Conservation (phyloP, 2,888 invertebrate species). For the Synergus itoensis region DNA sequence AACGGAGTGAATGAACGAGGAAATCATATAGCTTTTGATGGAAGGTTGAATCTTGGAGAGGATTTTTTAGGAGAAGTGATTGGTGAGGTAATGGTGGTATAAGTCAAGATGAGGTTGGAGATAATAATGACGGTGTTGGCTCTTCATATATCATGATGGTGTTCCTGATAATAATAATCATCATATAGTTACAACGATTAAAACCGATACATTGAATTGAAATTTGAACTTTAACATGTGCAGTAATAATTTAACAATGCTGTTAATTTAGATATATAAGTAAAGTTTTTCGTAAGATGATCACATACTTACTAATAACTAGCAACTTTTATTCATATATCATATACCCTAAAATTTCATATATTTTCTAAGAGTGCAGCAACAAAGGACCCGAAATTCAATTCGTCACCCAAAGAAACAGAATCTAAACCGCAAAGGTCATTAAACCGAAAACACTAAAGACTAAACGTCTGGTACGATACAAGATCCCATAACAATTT, state of each 20-base stretch:
- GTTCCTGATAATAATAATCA: too few relatives aligned
- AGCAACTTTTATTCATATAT: too few relatives aligned
- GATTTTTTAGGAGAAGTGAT: conserved; percentile 27
- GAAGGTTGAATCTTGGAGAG: conserved; percentile 3
- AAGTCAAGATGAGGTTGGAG: background rate
- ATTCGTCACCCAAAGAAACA: conserved; percentile 15
- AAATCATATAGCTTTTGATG: conserved; percentile 38
- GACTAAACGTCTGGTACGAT: conserved; percentile 2
- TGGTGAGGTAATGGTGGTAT: background rate
- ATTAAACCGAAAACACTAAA: conserved; percentile 32
- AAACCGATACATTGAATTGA: too few relatives aligned
- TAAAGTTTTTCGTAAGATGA: too few relatives aligned
- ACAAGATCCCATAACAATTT: conserved; percentile 27
- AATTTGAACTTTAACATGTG: too few relatives aligned
- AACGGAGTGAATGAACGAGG: conserved; percentile 39
- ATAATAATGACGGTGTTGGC: conserved; percentile 2
- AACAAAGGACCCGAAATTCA: conserved; percentile 15
- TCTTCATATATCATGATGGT: too few relatives aligned
- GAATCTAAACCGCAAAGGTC: conserved; percentile 34
- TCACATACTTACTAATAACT: too few relatives aligned
- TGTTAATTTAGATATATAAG: too few relatives aligned
- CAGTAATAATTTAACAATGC: too few relatives aligned
- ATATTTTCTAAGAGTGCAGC: too few relatives aligned
- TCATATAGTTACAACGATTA: too few relatives aligned
- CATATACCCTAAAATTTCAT: too few relatives aligned